Evolutionary conservation across 2,888 invertebrate genomes (phyloP), one percentile per base, ranked within the genome.

Genomic region (Mesorhabditis sp.): DNA sequence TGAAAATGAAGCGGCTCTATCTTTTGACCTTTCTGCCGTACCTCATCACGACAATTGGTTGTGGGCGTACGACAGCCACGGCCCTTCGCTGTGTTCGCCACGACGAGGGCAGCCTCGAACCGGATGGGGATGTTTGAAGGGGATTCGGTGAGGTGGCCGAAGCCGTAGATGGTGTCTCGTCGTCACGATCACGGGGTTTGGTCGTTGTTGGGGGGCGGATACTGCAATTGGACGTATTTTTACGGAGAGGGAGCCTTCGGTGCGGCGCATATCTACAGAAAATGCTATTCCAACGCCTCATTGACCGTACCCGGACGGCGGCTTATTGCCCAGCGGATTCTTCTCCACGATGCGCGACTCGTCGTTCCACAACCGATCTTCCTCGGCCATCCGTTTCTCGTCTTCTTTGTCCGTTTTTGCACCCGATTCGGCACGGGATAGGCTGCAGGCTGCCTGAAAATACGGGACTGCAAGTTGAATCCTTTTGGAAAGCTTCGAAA

Each of bases 41-140:
- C 61, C 75, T 62, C 61, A 83, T 73, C 7, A 77, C 78, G 10
- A 84, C 75, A 61, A 84, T 81, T 1, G 83, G 84, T 65, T 84
- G 84, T 0, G 84, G 84, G 28, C 83, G 72, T 5, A 84, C 83
- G n/a, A 84, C 77, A 5, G 83, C 82, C 5, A 83, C 74, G 1
- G 76, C 74, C 41, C 75, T 72, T 10, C 77, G 45, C 64, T 80
- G 76, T n/a, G 73, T 70, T 71, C 78, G 67, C 77, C 78, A 77
- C 15, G 76, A 72, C 10, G 76, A 76, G 2, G 73, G 72, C 10
- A 50, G 58, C n/a, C 58, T 50, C n/a, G 58, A 50, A 50, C 58
- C 58, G 58, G 58, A 50, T 13, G 58, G n/a, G 58, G 10, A 13
- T n/a, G 58, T 50, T 50, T 50, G 58, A 2, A 50, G 58, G 58